A percentile compares a stretch with the other conserved stretches of the same genome.
phyloP scores from a whole-genome alignment of 2,888 invertebrate species.

The Stenodera caucasica region DNA sequence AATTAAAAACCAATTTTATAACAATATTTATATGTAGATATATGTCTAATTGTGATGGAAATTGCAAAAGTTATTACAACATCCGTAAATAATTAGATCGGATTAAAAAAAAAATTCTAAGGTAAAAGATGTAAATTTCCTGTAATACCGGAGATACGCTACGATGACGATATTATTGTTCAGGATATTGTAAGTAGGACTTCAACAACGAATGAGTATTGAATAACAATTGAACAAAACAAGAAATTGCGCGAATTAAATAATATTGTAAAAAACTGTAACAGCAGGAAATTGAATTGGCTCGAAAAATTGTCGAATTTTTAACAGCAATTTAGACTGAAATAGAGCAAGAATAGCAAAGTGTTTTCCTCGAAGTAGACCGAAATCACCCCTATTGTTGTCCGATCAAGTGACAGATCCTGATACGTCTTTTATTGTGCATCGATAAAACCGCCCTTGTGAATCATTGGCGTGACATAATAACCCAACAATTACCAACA shows the following conservation, averaged over 20 bases:
- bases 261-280: neutral
- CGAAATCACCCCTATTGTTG: neutral
- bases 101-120: slow-evolving; percentile 39
- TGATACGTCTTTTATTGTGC: slow-evolving; percentile 6
- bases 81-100: slow-evolving; percentile 22
- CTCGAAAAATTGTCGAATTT: no score
- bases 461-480: slow-evolving; percentile 25
- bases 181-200: slow-evolving; percentile 44
- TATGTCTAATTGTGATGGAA: no score
- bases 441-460: slow-evolving; percentile 1
- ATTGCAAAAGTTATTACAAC: neutral
- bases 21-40: no score
- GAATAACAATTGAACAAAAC: no score
- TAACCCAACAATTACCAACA: slow-evolving; percentile 18
- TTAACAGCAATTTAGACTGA: no score
- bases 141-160: slow-evolving; percentile 52
- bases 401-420: neutral
- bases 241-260: neutral
- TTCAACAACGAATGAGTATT: slow-evolving; percentile 39
- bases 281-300: no score
- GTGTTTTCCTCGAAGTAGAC: neutral
- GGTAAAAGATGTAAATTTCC: slow-evolving; percentile 53
- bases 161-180: slow-evolving; percentile 52
- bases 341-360: no score
- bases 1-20: neutral